These are phyloP conservation scores for Felis catus DNA, from an alignment of 2,113 vertebrate genomes.

Conservation along the genomic window DNA sequence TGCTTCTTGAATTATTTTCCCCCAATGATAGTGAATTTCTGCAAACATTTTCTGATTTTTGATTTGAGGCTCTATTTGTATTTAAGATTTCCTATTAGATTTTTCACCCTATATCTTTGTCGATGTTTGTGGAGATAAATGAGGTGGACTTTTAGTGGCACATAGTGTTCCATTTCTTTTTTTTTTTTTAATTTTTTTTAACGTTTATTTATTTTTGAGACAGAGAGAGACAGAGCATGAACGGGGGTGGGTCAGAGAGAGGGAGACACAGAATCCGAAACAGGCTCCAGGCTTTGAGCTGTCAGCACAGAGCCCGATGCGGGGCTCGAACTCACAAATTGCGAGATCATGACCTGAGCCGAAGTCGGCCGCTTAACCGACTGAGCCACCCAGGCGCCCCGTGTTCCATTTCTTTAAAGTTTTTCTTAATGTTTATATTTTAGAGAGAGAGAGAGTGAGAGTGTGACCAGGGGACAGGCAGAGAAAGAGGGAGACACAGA, in stretches of 20 bases:
- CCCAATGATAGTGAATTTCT: neutral
- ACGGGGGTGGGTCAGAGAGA: too few species aligned
- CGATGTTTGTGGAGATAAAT: neutral
- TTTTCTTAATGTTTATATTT: too few species aligned
- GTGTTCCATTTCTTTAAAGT: neutral
- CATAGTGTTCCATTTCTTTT: neutral
- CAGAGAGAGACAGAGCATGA: too few species aligned
- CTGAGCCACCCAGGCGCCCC: too few species aligned
- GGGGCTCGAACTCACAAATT: too few species aligned
- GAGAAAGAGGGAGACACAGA: neutral
- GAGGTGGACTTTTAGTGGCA: neutral
- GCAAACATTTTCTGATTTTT: neutral
- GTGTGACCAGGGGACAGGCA: neutral
- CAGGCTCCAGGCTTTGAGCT: too few species aligned
- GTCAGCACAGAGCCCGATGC: too few species aligned
- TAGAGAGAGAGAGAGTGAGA: neutral
- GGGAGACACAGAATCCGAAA: too few species aligned
- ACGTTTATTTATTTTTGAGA: too few species aligned
- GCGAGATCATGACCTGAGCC: too few species aligned
- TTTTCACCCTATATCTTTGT: neutral
- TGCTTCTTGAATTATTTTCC: neutral
- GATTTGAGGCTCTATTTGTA: neutral
- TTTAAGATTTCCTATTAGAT: neutral
- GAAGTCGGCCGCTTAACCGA: too few species aligned
- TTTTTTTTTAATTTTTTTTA: too few species aligned